phyloP scores from a whole-genome alignment of 2,113 vertebrate species.

The Balaenoptera acutorostrata region DNA sequence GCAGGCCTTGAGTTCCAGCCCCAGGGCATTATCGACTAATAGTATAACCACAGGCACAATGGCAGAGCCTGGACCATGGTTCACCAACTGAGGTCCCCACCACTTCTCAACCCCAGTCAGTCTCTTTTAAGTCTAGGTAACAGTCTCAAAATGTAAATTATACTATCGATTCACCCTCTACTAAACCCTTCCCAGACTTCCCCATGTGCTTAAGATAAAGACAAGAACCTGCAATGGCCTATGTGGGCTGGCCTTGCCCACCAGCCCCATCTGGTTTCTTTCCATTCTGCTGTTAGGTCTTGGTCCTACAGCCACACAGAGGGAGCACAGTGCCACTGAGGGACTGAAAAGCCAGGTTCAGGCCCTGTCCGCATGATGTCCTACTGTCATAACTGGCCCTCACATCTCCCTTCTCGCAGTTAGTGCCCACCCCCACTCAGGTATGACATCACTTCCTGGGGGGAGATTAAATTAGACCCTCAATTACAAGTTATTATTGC shows the following conservation, averaged over 20 bases:
- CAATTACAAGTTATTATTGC: not conserved
- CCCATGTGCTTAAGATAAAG: not conserved
- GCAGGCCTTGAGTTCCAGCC: not conserved
- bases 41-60: not conserved
- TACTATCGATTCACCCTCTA: not conserved
- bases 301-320: not conserved
- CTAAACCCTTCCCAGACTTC: not conserved
- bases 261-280: not conserved
- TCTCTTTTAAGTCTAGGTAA: not conserved
- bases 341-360: not conserved
- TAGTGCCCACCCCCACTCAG: no score
- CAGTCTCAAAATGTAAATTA: not conserved
- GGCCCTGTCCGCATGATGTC: fast-evolving
- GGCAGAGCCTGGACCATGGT: no score
- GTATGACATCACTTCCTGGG: not conserved
- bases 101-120: fast-evolving
- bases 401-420: not conserved
- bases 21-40: not conserved
- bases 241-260: not conserved
- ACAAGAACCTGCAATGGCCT: fast-evolving
- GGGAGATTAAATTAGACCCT: not conserved
- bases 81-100: not conserved
- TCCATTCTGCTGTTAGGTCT: not conserved
- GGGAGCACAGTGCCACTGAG: not conserved
- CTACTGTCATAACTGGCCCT: not conserved